Base-by-base conservation (phyloP, 37 sponge, comb jelly and placozoan species). In the Hormiphora californensis region DNA sequence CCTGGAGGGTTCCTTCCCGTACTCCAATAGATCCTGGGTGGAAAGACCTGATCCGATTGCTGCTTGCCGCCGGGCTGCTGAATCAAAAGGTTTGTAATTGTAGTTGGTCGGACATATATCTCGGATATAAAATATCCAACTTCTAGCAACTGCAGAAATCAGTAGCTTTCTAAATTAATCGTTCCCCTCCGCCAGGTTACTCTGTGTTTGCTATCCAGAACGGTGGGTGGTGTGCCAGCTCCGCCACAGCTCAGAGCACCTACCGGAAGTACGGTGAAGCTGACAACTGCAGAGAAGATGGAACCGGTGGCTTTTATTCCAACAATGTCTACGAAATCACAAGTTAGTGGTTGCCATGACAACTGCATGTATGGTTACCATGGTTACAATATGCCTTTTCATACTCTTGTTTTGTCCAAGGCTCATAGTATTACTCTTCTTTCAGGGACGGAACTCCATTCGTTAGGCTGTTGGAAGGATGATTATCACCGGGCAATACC, bases 151-250 rank as follows among this genome's bases (percentile, higher is more conserved):
- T 49, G 12, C 9, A 49, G 12, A 49, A 17, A 49, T 15, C 15
- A 49, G 15, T 17, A 15, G 53, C 15, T 15, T 49, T 17, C 15
- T 15, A 49, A 9, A 49, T 49, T 49, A 17, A 49, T 15, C 9
- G 53, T 49, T 49, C 9, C 53, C 9, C 53, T 49, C 15, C 9
- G n/a, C 23, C 61, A 57, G 61, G 23, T 12, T 57, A 30, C 30
- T 28, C 61, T 5, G 61, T 57, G 23, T 57, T 57, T 15, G 61
- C 61, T 5, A 30, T 57, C 30, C 61, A 57, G n/a, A 30, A 23
- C n/a, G 61, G 61, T 28, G 61, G 61, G 30, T 57, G 61, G 61
- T 57, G 61, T 15, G n/a, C 61, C 61, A 57, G 61, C 23, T 57
- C 61, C n/a, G 7, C n/a, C 7, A 57, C n/a, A 23, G 61, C 61